phyloP scores from a whole-genome alignment of 2,888 invertebrate species.

The Diogma glabrata region DNA sequence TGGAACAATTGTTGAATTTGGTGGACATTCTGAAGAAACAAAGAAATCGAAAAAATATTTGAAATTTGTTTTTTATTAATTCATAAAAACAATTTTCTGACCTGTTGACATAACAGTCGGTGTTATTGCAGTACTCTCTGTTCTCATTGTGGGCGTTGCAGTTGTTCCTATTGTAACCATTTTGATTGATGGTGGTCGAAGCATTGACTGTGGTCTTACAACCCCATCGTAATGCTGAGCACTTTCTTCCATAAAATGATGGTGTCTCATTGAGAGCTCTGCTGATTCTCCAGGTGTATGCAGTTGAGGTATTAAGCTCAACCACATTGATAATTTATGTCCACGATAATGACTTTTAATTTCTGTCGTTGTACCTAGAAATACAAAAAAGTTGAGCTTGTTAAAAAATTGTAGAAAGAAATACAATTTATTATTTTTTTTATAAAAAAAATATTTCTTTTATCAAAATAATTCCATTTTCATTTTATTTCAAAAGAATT shows the following conservation, averaged over 20 bases:
- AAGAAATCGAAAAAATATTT: background rate
- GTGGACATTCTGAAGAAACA: slow-evolving; percentile 47
- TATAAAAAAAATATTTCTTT: too few relatives aligned
- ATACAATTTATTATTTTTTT: too few relatives aligned
- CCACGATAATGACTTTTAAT: slow-evolving; percentile 86
- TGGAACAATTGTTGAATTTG: slow-evolving; percentile 43
- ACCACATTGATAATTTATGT: slow-evolving; percentile 87
- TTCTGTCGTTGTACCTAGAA: slow-evolving; percentile 55
- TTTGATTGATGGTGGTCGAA: slow-evolving; percentile 50
- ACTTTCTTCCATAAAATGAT: slow-evolving; percentile 74
- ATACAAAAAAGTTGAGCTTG: slow-evolving; percentile 5
- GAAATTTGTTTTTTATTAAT: background rate
- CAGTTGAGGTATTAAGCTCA: slow-evolving; percentile 80
- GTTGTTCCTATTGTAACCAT: slow-evolving; percentile 37
- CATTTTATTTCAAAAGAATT: too few relatives aligned
- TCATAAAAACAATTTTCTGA: slow-evolving; percentile 18
- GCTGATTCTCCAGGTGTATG: slow-evolving; percentile 67
- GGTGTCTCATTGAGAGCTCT: slow-evolving; percentile 76
- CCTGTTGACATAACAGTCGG: slow-evolving; percentile 30
- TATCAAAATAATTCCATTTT: too few relatives aligned
- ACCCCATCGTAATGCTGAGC: slow-evolving; percentile 73
- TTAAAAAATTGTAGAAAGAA: too few relatives aligned
- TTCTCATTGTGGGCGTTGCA: slow-evolving; percentile 30
- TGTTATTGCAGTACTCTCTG: slow-evolving; percentile 34
- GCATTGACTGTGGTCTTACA: slow-evolving; percentile 62